Base-by-base conservation (phyloP, 2,113 vertebrate species). In the Narcine bancroftii region DNA sequence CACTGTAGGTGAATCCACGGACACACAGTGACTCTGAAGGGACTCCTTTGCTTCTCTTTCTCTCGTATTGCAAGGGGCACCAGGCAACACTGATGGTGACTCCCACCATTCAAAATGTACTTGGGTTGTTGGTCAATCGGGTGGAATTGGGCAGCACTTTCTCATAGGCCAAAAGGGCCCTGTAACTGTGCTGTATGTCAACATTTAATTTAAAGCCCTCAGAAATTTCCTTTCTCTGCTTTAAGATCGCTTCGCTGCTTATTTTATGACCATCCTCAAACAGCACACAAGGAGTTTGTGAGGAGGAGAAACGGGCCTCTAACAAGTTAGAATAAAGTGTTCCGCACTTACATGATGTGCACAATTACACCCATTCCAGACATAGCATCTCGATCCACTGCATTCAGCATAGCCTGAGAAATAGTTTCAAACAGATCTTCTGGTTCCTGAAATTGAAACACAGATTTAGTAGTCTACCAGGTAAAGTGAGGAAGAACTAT, bases 391-490 rank as follows among this genome's bases (percentile, higher is more conserved):
- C 98, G 96, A 93, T 99, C 98, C 77, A 99, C 97, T 0, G 99
- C 98, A 0, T 99, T 99, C 94, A 99, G 93, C 98, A 99, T 99
- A 36, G 98, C 98, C 94, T 99, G 98, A 0, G 98, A 99, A 95
- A 99, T 99, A 0, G 98, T 99, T 94, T 99, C 99, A 50, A 99
- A 99, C 89, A 99, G 96, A 92, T 99, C 97, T 0, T 99, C 98
- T 0, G 98, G 97, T 36, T 97, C 98, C 98, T 99, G 95, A 42
- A 93, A 47, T 69, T 2, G 39, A 69, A 91, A 69, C 10, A 53
- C 36, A n/a, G 29, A 63, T 87, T 87, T 87, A 56, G 53, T 63
- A 63, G 19, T 50, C 50, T 81, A 83, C 45, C 47, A 81, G 1
- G n/a, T 10, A 17, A 83, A 4, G 6, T 56, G 50, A 53, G 29